Evolutionary conservation across 2,888 invertebrate species (phyloP), one percentile per base, ranked within the genome.

Genomic region (Uropetala carovei): DNA sequence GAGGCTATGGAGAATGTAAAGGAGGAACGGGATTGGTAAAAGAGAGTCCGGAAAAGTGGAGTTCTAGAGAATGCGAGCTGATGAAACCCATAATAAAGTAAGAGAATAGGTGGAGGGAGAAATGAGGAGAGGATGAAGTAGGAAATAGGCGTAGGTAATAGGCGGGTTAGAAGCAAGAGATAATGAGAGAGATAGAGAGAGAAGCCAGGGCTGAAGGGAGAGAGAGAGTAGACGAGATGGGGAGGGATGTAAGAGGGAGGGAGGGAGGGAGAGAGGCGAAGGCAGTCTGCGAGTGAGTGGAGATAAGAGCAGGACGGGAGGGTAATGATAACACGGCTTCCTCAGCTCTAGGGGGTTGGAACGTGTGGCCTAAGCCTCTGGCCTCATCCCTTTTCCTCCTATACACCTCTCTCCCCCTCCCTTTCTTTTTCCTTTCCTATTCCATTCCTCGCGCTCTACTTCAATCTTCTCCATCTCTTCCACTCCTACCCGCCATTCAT

Each of bases 281-380:
- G 57, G 83, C 56, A 4, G 56, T 11, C 56, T 43, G 56, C 30
- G 10, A 10, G 57, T 56, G 56, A 18, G 83, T 18, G 16, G 18
- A 83, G 83, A 27, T 16, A 57, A 18, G n/a, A n/a, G n/a, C 56
- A 16, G 64, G 9, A 57, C 2, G 56, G 18, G 83, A 57, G 83
- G 83, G 83, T 83, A 83, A 83, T 83, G 83, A 83, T 83, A 83
- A 83, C 83, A 83, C 43, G 83, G 83, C 83, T 16, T 83, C 83
- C 83, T 56, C 83, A 7, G 83, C 83, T 83, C 56, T 83, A 57
- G 57, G 83, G 83, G 83, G 43, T 57, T 83, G 83, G 83, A 82
- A 83, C 27, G 56, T 57, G 13, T 57, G n/a, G 56, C 56, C 56
- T 83, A 56, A 83, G 57, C 56, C 83, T 57, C 57, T n/a, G 57